Base-by-base conservation (phyloP, 1,140 invertebrate genomes). In the Zaprionus ornatus region DNA sequence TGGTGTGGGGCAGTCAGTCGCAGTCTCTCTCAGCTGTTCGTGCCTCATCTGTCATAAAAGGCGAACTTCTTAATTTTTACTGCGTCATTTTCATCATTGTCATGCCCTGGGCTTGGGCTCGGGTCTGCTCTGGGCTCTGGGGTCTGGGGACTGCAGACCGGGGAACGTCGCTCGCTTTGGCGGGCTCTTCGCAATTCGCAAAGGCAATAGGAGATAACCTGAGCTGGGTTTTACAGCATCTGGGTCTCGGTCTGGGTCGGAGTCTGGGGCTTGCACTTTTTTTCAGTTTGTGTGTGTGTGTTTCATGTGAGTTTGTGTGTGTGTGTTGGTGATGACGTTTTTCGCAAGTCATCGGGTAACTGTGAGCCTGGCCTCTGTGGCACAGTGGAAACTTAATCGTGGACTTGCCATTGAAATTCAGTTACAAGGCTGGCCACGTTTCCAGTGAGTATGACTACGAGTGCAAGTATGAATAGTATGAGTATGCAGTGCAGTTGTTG, bases 61-160 rank as follows among this genome's bases (percentile, higher is more conserved):
- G 82, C 90, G 85, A 91, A 91, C 90, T 91, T 91, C 90, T 90
- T 90, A 90, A 91, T 91, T 91, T 91, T 84, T 84, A 91, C 90
- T 87, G 80, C 82, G 90, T 91, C 90, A 91, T 91, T 91, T 90
- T 91, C 85, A 90, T 87, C 90, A 91, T 91, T 91, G 87, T 91
- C 82, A 79, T 88, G 85, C 85, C 85, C 73, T 66, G 65, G 78
- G 81, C 75, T 54, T 63, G 42, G 60, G 23, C n/a, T 25, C 54
- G 52, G n/a, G 50, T 32, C 62, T 42, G 62, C 19, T 54, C 23
- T 55, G 29, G 21, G 29, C 17, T 15, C 42, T 7, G 17, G 27
- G 60, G 67, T 56, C 56, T 54, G 71, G 56, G 27, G 37, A n/a
- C 71, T 54, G 45, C 35, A n/a, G 21, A 63, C 59, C 72, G 62